Evolutionary conservation across 2,797 vertebrate species (phyloP), one percentile per base, ranked within the genome.

Genomic region (Urosaurus nigricauda): DNA sequence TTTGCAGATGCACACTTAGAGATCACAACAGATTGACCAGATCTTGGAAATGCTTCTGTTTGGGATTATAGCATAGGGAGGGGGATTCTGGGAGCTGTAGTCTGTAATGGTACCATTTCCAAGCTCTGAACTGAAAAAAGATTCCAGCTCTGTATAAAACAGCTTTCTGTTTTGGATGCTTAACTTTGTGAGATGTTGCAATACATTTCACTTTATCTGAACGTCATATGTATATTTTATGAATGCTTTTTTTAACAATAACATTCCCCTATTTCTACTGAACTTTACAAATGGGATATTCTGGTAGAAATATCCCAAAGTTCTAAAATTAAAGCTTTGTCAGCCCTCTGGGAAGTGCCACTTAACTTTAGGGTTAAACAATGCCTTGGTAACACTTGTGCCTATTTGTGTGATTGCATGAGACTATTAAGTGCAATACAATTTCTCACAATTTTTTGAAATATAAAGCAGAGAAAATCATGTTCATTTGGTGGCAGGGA

Each of bases 331-430:
- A 17, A 11, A 79, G 75, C 75, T 84, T 5, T 56, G 17, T 70
- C 56, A 51, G 6, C 11, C 70, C 51, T 0, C 0, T 8, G 70
- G n/a, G 51, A 89, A 63, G n/a, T 2, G 21, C 17, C 78, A 21
- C 65, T 89, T 80, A 0, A 12, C 65, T 51, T 47, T 56, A 40
- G 81, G 88, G 88, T 29, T 3, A 80, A 11, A 43, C 71, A 43
- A 26, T 21, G 56, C 2, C 29, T 70, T 47, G 47, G 24, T 58
- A 63, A 79, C 79, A 29, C 3, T 17, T n/a, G 53, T 68, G 56
- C 78, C 26, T 0, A 71, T 84, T 94, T 89, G 47, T 80, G 87
- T 29, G 43, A 56, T 53, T 14, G 17, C 47, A 90, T 86, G 77
- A 70, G 4, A 16, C 7, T 80, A 70, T 83, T 65, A 78, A 88